phyloP scores from a whole-genome alignment of 1,140 invertebrate genomes.

The Papilio machaon region DNA sequence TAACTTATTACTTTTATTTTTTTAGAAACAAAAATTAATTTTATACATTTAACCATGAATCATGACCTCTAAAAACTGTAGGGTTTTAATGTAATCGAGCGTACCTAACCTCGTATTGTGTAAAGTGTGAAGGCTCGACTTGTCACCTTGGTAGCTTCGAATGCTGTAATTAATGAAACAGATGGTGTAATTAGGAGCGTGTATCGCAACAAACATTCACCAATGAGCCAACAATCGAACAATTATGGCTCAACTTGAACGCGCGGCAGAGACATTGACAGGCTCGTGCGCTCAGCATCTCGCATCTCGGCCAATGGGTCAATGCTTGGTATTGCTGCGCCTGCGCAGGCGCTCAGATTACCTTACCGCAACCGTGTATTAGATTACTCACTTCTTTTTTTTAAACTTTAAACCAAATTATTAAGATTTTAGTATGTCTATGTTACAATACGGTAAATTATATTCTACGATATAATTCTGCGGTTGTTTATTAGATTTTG shows the following conservation, averaged over 20 bases:
- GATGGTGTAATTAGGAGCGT: slow-evolving; percentile 39
- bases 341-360: slow-evolving; percentile 10
- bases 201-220: slow-evolving; percentile 42
- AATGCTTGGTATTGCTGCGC: slow-evolving; percentile 38
- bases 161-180: slow-evolving; percentile 35
- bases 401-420: not conserved
- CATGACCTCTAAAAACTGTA: slow-evolving; percentile 11
- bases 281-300: slow-evolving; percentile 44
- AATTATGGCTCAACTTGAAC: slow-evolving; percentile 47
- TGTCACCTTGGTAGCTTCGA: slow-evolving; percentile 32
- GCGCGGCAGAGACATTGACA: slow-evolving; percentile 45
- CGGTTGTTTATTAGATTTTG: not conserved
- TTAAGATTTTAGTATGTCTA: no score
- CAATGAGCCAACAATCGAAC: slow-evolving; percentile 49
- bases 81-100: slow-evolving; percentile 12
- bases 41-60: not conserved
- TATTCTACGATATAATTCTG: not conserved
- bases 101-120: slow-evolving; percentile 26
- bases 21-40: not conserved
- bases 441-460: no score
- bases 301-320: slow-evolving; percentile 47
- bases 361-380: slow-evolving; percentile 22
- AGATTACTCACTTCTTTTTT: slow-evolving; percentile 21
- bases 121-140: slow-evolving; percentile 29
- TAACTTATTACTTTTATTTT: no score